Evolutionary conservation across 2,113 vertebrate species (phyloP).

Genomic region (Onychostruthus taczanowskii): DNA sequence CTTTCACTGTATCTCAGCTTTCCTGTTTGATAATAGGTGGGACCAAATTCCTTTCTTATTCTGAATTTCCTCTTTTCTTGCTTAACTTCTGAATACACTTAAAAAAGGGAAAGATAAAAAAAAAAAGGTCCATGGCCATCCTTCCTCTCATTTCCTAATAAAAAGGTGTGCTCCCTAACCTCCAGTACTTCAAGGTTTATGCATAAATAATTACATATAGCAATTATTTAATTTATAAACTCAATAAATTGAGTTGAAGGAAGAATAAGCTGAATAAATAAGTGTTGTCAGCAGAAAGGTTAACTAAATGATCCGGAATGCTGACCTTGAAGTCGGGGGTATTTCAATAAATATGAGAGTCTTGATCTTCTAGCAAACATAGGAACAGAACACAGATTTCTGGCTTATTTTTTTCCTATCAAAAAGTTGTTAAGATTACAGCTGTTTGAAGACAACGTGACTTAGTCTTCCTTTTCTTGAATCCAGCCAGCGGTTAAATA

Average conservation of each 20-base stretch:
- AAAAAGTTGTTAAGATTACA: background rate
- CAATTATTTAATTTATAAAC: background rate
- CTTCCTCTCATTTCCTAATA: background rate
- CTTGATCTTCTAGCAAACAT: background rate
- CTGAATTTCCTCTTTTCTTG: no score
- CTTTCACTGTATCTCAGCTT: background rate
- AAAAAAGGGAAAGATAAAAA: background rate
- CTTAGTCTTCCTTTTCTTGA: background rate
- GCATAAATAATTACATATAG: background rate
- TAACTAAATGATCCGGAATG: background rate
- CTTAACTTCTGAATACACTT: background rate
- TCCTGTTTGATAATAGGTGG: background rate
- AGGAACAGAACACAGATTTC: background rate
- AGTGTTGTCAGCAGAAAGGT: background rate
- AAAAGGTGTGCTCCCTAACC: background rate
- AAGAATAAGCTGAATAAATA: background rate
- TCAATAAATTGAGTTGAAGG: background rate
- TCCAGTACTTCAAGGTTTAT: background rate
- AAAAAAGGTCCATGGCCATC: background rate
- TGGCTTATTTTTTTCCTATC: background rate
- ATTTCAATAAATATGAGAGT: background rate
- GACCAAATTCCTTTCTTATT: background rate
- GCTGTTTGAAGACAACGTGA: background rate
- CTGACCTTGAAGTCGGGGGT: background rate
- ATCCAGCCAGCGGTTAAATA: background rate